These are phyloP conservation scores for Eretmochelys imbricata DNA, from an alignment of 2,113 vertebrate species.

Conservation along the genomic window DNA sequence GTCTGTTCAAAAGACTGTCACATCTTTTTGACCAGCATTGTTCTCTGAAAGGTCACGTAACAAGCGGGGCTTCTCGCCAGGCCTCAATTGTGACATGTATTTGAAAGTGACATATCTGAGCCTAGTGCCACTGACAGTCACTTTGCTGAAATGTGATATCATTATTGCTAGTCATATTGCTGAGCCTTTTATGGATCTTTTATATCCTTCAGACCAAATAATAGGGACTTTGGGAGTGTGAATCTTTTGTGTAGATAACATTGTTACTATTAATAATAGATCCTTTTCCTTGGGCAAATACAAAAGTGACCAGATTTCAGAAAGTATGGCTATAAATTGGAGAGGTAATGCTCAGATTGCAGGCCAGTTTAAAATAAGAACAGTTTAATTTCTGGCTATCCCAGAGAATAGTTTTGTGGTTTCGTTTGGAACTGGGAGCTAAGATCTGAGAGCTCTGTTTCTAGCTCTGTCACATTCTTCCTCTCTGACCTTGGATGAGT, in stretches of 20 bases:
- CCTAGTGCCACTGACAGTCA: accelerated
- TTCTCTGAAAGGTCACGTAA: background rate
- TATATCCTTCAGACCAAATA: background rate
- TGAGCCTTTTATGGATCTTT: background rate
- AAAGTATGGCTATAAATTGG: background rate
- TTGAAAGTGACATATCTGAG: background rate
- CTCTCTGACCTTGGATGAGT: background rate
- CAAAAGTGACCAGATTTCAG: background rate
- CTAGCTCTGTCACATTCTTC: background rate
- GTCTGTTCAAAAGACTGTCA: background rate
- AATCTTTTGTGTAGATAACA: background rate
- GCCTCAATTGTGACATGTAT: background rate
- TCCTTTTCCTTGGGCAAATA: background rate
- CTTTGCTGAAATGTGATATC: background rate
- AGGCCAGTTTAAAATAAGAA: background rate
- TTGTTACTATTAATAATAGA: background rate
- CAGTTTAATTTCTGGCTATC: background rate
- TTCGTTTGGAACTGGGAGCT: background rate
- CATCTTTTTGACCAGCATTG: background rate
- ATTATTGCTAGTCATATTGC: background rate
- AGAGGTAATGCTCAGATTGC: background rate
- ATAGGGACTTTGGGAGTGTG: background rate
- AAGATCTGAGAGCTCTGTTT: background rate
- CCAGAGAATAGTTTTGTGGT: background rate
- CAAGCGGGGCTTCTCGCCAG: background rate